Base-by-base conservation (phyloP, 1,140 invertebrate species). In the Trialeurodes vaporariorum region DNA sequence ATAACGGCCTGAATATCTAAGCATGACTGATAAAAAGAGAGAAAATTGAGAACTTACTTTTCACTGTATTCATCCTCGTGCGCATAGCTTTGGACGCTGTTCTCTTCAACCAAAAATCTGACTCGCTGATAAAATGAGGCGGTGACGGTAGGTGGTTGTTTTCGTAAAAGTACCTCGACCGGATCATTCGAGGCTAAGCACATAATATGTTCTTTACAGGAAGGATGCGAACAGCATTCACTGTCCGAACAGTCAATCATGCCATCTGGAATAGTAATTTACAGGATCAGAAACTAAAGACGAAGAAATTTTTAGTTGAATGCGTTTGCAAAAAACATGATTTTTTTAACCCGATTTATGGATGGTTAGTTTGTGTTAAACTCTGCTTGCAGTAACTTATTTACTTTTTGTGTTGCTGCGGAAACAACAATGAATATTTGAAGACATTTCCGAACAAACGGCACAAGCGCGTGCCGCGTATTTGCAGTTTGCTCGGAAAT, bases 121-220 rank as follows among this genome's bases (percentile, higher is more conserved):
- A 98, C 95, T 59, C 94, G 85, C 77, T 98, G 94, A 76, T 97
- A 98, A 80, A 99, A 99, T 1, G 95, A 96, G 5, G 94, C 94
- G 1, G 94, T 96, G 40, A 96, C 92, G 58, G 93, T 92, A 12
- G 95, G 94, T 1, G 95, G 93, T 75, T 98, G 94, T 81, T 98
- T 98, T 34, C 94, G 82, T 0, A 98, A 83, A 0, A 98, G 82
- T 2, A 98, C 94, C 77, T 96, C 94, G 2, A 95, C 91, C 0
- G 96, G 95, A 79, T 98, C 93, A 74, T 94, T 94, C 71, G 93
- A 94, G 1, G 91, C 89, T 69, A 95, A 84, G 80, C 96, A 98
- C 87, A 96, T 94, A 68, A 94, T 87, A 78, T 93, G 90, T 72
- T 93, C 90, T 34, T 86, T 81, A 79, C 97, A 99, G 59, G 86